These are phyloP conservation scores for Phania funesta DNA, from an alignment of 2,888 invertebrate species.

Conservation along the genomic window DNA sequence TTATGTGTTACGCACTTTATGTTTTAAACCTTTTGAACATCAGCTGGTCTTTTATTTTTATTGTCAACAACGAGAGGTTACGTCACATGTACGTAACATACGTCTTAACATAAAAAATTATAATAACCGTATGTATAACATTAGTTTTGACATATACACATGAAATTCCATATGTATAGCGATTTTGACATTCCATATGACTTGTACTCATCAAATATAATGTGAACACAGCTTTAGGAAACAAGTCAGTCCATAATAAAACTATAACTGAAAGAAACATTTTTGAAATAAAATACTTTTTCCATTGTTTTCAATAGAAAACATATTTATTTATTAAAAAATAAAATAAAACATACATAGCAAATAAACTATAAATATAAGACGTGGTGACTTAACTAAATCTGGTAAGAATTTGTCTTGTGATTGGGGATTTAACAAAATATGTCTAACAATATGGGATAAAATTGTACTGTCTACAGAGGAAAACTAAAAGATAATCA, in stretches of 20 bases:
- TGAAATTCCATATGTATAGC: too few relatives aligned
- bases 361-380: neutral
- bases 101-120: too few relatives aligned
- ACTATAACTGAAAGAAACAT: conserved; percentile 42
- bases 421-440: neutral
- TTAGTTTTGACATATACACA: too few relatives aligned
- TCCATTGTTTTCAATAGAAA: neutral
- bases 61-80: too few relatives aligned
- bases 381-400: conserved; percentile 8
- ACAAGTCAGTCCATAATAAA: conserved; percentile 42
- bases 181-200: too few relatives aligned
- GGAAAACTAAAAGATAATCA: neutral
- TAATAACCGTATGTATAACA: too few relatives aligned
- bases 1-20: too few relatives aligned
- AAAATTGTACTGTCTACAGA: conserved; percentile 27
- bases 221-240: too few relatives aligned
- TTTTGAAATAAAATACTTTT: neutral
- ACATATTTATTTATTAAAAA: neutral
- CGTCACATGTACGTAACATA: too few relatives aligned
- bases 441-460: neutral
- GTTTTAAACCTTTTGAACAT: too few relatives aligned
- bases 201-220: too few relatives aligned
- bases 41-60: too few relatives aligned
- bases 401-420: conserved; percentile 27
- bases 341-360: conserved; percentile 7